A percentile compares a stretch with the other conserved stretches of the same genome.
phyloP scores from a whole-genome alignment of 2,888 invertebrate genomes.

The Chloroclystis v-ata region DNA sequence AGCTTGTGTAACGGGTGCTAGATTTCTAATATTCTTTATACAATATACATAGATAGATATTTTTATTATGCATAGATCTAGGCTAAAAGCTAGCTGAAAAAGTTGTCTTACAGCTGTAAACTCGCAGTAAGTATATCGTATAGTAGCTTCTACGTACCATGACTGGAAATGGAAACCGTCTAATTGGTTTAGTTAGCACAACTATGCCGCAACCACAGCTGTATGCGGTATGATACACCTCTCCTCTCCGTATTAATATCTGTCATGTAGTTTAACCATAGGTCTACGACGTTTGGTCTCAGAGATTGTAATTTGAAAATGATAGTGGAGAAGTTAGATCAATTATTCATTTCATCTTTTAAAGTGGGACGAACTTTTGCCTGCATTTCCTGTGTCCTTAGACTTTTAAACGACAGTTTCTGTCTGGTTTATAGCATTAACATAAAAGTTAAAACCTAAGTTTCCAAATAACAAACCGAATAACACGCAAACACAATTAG shows the following conservation, averaged over 20 bases:
- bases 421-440: slow-evolving; percentile 6
- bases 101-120: too few species aligned
- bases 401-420: too few species aligned
- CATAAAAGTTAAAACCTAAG: slow-evolving; percentile 34
- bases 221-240: slow-evolving; percentile 39
- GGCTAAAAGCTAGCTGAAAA: too few species aligned
- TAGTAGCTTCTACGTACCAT: too few species aligned
- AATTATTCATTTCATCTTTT: background rate
- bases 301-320: background rate
- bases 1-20: too few species aligned
- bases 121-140: too few species aligned
- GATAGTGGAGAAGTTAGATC: background rate
- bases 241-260: slow-evolving; percentile 12
- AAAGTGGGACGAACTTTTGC: too few species aligned
- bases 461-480: slow-evolving; percentile 58
- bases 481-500: slow-evolving; percentile 70
- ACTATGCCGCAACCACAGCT: slow-evolving; percentile 37
- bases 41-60: too few species aligned
- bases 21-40: too few species aligned
- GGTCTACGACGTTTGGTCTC: background rate
- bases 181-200: slow-evolving; percentile 69
- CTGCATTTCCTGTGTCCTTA: too few species aligned
- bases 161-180: slow-evolving; percentile 32
- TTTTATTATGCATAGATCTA: too few species aligned
- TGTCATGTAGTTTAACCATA: slow-evolving; percentile 4